Evolutionary conservation across 2,797 vertebrate species (phyloP), one percentile per base, ranked within the genome.

Genomic region (Argyrosomus regius): DNA sequence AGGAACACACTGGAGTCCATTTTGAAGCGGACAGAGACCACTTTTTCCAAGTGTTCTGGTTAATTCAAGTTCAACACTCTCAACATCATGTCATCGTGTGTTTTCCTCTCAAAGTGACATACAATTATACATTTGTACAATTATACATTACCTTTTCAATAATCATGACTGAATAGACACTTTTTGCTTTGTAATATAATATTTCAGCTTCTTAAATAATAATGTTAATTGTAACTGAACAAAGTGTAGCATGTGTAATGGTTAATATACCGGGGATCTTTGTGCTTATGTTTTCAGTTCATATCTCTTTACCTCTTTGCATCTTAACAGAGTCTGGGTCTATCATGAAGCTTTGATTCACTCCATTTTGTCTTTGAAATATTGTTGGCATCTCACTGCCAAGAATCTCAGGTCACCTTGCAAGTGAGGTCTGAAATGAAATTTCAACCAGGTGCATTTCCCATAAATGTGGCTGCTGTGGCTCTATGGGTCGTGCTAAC

Each of bases 291-390:
- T 39, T 2, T 58, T 52, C 6, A 11, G 1, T 62, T 43, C 1
- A 6, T 22, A 22, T 49, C 39, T 26, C 12, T 50, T 39, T 58
- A 35, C 28, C 58, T 59, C 31, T 57, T 72, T 59, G 46, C 45
- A 18, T 62, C n/a, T 16, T 17, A 64, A 46, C 28, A 72, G 20
- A 70, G 35, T 56, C 59, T 3, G 3, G 2, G 45, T 66, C 48
- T 46, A 7, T 52, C 31, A 48, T n/a, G 57, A 65, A 24, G 43
- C 75, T 80, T 75, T 69, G 70, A 83, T 72, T 71, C 41, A 72
- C 68, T 59, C 16, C 58, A 20, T 5, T 73, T 73, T 59, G 17
- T 77, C 77, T 77, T 75, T 59, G 58, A 67, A 60, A 17, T 24
- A 50, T 58, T 68, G 50, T 68, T 81, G 18, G 64, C 75, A 45